Conservation (phyloP, 2,797 vertebrate species). For the Centropyge bicolor region DNA sequence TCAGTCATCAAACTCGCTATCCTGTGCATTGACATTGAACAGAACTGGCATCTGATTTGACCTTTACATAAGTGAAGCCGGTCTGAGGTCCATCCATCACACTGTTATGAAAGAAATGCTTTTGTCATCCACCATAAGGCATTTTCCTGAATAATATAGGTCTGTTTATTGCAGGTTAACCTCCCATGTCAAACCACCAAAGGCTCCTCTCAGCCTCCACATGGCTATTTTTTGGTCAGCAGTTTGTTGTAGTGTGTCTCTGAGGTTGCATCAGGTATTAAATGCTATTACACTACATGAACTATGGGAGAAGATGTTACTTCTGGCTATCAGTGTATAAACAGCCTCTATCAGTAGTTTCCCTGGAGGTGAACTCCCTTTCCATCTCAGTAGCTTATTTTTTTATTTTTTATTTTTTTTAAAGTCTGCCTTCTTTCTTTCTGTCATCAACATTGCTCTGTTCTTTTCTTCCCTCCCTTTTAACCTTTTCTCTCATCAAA, state of each 20-base stretch:
- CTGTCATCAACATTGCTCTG: slow-evolving; percentile 12
- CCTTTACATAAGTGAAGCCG: slow-evolving; percentile 32
- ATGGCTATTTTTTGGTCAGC: not conserved
- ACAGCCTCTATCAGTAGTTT: slow-evolving; percentile 17
- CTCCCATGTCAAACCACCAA: slow-evolving; percentile 22
- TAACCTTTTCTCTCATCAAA: slow-evolving; percentile 58
- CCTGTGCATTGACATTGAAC: not conserved
- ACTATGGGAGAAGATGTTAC: not conserved
- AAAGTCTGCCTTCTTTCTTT: not conserved
- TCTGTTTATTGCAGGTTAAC: slow-evolving; percentile 52
- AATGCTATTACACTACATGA: slow-evolving; percentile 4
- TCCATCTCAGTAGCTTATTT: not conserved
- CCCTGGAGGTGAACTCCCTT: not conserved
- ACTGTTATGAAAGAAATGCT: slow-evolving; percentile 27
- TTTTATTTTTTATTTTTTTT: too few species aligned
- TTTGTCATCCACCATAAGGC: slow-evolving; percentile 20
- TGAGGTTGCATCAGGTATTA: slow-evolving; percentile 31
- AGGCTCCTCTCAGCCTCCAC: slow-evolving; percentile 16
- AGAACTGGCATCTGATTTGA: slow-evolving; percentile 13
- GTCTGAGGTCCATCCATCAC: slow-evolving; percentile 29
- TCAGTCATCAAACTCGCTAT: not conserved
- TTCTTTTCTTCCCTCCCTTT: slow-evolving; percentile 16
- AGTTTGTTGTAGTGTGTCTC: slow-evolving; percentile 10
- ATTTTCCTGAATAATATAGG: slow-evolving; percentile 46
- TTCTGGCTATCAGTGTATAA: not conserved